A percentile compares a stretch with the other conserved stretches of the same genome.
Evolutionary conservation across 2,113 vertebrate species (phyloP).

Genomic region (Cairina moschata): DNA sequence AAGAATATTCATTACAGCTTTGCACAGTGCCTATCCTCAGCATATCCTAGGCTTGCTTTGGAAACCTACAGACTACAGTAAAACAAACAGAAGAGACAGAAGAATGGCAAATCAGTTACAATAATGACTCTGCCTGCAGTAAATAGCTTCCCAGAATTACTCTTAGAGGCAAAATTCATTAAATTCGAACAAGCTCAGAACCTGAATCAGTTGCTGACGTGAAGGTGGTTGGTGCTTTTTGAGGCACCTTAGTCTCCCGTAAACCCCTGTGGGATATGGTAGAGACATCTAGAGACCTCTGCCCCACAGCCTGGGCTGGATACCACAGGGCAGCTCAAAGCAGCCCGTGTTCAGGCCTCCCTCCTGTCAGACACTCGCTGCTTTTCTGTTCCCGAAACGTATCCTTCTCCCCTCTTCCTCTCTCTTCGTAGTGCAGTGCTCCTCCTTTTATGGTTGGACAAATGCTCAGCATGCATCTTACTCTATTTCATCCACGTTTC

Average conservation of each 20-base stretch:
- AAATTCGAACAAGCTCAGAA: neutral
- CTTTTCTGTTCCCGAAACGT: accelerated
- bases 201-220: neutral
- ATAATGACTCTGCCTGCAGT: neutral
- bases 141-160: neutral
- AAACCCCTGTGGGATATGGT: neutral
- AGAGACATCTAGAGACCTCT: neutral
- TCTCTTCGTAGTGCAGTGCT: no score
- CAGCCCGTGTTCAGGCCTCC: accelerated
- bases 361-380: neutral
- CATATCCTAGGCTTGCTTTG: neutral
- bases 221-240: neutral
- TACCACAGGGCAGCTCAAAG: neutral
- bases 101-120: neutral
- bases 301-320: neutral
- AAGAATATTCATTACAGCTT: neutral
- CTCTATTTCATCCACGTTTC: neutral
- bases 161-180: neutral
- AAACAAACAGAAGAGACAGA: neutral
- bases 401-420: neutral
- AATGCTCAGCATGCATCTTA: neutral
- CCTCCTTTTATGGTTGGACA: neutral
- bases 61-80: neutral
- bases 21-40: neutral
- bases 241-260: neutral